These are phyloP conservation scores for Drosophila prostipennis DNA, from an alignment of 2,888 invertebrate species.

Conservation along the genomic window DNA sequence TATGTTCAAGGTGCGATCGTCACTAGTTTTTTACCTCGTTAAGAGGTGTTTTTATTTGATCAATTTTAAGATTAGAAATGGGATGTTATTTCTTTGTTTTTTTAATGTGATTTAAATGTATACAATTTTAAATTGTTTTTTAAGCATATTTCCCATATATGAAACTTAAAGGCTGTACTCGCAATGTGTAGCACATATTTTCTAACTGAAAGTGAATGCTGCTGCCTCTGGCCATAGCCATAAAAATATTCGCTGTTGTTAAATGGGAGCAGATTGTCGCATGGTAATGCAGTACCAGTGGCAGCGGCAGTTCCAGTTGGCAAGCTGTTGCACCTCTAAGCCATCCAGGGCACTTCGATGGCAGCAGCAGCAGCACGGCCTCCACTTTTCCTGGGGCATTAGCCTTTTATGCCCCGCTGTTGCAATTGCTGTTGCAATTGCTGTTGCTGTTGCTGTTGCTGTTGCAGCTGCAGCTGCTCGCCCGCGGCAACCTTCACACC, in stretches of 20 bases:
- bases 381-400: conserved; percentile 40
- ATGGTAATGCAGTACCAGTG: conserved; percentile 5
- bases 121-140: not conserved
- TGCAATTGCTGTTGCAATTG: not conserved
- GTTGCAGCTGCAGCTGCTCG: conserved; percentile 8
- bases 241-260: conserved; percentile 1
- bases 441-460: not conserved
- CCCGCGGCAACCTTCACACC: conserved; percentile 61
- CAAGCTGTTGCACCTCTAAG: conserved; percentile 62
- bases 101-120: not conserved
- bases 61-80: too few species aligned
- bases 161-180: too few species aligned
- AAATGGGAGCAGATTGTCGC: conserved; percentile 46
- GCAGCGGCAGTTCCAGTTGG: conserved; percentile 13
- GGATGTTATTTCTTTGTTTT: not conserved
- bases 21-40: too few species aligned
- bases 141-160: too few species aligned
- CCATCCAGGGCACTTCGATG: conserved; percentile 16
- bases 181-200: not conserved
- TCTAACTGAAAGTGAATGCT: not conserved
- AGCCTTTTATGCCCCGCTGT: conserved; percentile 39
- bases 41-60: too few species aligned
- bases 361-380: conserved; percentile 7
- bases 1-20: too few species aligned
- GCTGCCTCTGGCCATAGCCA: not conserved